Percentiles rank a stretch among this genome's conserved stretches.
phyloP scores from a whole-genome alignment of 2,888 invertebrate species.

The Yponomeuta plumbellus region DNA sequence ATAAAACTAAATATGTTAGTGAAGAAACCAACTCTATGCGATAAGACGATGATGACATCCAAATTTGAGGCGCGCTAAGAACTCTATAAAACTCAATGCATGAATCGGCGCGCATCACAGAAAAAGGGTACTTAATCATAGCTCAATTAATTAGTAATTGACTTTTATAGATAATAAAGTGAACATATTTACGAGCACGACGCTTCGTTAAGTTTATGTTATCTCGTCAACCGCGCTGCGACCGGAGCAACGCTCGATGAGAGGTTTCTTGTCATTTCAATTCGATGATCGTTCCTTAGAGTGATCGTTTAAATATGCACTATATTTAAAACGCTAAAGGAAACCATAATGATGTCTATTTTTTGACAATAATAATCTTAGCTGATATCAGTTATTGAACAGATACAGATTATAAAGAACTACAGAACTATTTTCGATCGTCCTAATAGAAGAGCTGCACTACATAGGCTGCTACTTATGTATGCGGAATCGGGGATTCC shows the following conservation, averaged over 20 bases:
- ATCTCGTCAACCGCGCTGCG: constrained; percentile 62
- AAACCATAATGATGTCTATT: no score
- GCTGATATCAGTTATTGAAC: no score
- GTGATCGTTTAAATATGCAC: no score
- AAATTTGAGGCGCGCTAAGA: constrained; percentile 46
- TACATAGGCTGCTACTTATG: no score
- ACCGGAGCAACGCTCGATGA: constrained; percentile 39
- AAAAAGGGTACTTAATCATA: constrained; percentile 62
- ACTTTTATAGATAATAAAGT: constrained; percentile 73
- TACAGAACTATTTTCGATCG: no score
- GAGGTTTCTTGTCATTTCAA: constrained; percentile 9
- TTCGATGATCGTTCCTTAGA: background rate
- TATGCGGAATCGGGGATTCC: no score
- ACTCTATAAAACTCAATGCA: constrained; percentile 32
- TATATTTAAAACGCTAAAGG: no score
- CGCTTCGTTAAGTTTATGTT: constrained; percentile 68
- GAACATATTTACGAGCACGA: constrained; percentile 61
- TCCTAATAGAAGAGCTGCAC: no score
- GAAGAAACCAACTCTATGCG: background rate
- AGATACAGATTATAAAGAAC: no score
- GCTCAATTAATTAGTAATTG: constrained; percentile 73
- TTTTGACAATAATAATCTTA: no score
- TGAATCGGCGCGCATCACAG: constrained; percentile 39
- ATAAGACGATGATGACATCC: constrained; percentile 42
- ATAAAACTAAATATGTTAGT: constrained; percentile 4